Conservation (phyloP, 1,140 invertebrate genomes). For the Tetragonula clypearis region DNA sequence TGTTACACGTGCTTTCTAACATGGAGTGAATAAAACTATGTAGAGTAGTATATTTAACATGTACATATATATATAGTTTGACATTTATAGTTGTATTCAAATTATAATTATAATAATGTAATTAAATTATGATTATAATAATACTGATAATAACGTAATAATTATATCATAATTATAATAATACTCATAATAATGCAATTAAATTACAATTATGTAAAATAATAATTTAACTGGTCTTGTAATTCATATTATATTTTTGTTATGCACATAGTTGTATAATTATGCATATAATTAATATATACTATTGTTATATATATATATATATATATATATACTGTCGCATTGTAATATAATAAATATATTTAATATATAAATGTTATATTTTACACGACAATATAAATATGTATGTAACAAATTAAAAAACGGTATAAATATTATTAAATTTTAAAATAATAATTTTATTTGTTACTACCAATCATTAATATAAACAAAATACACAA, state of each 20-base stretch:
- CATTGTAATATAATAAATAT: background rate
- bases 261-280: too few species aligned
- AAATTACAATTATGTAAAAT: background rate
- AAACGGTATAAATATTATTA: too few species aligned
- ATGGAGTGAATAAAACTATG: background rate
- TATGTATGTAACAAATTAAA: background rate
- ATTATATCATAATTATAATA: too few species aligned
- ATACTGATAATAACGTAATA: too few species aligned
- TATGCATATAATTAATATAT: too few species aligned
- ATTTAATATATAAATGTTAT: background rate
- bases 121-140: too few species aligned
- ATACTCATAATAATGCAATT: too few species aligned
- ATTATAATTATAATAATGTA: too few species aligned
- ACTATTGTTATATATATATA: too few species aligned
- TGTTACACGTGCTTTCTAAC: background rate
- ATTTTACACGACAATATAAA: background rate
- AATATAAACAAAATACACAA: background rate
- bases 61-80: background rate
- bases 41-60: background rate
- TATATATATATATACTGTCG: background rate
- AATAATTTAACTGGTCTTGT: background rate
- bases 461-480: background rate
- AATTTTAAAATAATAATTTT: too few species aligned
- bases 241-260: background rate
- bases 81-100: too few species aligned